These are phyloP conservation scores for Chirona hameri DNA, from an alignment of 2,888 invertebrate genomes.

Conservation along the genomic window DNA sequence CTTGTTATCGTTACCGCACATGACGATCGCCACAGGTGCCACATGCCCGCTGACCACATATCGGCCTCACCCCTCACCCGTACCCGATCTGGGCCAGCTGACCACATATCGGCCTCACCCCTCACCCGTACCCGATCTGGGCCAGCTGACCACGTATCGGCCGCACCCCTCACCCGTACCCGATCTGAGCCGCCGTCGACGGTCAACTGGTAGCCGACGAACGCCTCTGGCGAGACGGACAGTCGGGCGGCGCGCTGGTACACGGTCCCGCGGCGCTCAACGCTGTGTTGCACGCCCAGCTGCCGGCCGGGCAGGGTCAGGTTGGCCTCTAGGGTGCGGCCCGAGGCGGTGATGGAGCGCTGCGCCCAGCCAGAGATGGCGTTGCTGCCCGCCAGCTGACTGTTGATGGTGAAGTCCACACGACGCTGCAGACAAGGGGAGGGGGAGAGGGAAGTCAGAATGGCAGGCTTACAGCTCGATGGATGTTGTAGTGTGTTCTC, in stretches of 20 bases:
- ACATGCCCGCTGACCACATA: no score
- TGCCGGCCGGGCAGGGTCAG: neutral
- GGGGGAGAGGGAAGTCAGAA: neutral
- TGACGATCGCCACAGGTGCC: no score
- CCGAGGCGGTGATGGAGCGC: neutral
- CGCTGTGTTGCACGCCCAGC: neutral
- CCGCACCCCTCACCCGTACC: neutral
- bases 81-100: no score
- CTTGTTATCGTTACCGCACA: no score
- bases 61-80: no score
- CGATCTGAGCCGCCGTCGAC: neutral
- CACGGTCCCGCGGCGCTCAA: neutral
- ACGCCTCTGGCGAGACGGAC: neutral
- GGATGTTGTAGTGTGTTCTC: no score
- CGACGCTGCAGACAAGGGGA: neutral
- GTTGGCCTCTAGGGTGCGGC: neutral
- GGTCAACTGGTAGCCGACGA: neutral
- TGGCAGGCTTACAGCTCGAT: no score
- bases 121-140: neutral
- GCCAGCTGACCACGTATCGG: neutral
- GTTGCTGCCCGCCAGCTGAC: neutral
- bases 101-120: no score
- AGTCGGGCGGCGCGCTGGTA: neutral
- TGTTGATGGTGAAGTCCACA: neutral
- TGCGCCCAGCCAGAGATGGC: neutral